phyloP scores from a whole-genome alignment of 2,113 vertebrate genomes.

The Saiga tatarica region DNA sequence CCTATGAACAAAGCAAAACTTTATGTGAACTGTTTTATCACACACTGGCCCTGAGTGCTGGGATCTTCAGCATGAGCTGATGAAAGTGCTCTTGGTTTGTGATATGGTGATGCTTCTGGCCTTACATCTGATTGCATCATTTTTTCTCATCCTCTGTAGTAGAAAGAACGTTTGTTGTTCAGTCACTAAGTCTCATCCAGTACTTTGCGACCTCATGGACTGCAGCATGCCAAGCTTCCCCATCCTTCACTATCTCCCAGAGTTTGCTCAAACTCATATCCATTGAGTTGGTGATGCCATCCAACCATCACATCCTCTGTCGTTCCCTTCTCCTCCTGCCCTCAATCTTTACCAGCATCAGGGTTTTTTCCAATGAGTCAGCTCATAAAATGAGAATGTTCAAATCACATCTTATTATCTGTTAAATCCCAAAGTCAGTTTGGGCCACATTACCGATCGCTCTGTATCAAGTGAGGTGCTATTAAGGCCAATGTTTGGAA shows the following conservation, averaged over 20 bases:
- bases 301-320: not conserved
- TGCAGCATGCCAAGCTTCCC: not conserved
- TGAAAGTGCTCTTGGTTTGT: not conserved
- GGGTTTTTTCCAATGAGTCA: not conserved
- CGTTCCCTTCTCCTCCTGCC: not conserved
- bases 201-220: not conserved
- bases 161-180: not conserved
- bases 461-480: not conserved
- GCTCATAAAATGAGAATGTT: not conserved
- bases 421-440: not conserved
- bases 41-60: not conserved
- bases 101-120: not conserved
- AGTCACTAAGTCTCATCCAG: not conserved
- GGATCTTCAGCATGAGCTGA: not conserved
- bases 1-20: not conserved
- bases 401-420: not conserved
- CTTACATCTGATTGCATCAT: not conserved
- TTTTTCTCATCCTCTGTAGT: not conserved
- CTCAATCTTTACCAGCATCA: not conserved
- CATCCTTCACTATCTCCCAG: not conserved
- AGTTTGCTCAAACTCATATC: not conserved
- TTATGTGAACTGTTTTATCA: not conserved
- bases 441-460: not conserved
- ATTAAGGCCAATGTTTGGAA: not conserved
- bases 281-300: not conserved